Percentiles rank a stretch among this genome's conserved stretches.
Evolutionary conservation across 2,113 vertebrate species (phyloP).

Genomic region (Pan paniscus): DNA sequence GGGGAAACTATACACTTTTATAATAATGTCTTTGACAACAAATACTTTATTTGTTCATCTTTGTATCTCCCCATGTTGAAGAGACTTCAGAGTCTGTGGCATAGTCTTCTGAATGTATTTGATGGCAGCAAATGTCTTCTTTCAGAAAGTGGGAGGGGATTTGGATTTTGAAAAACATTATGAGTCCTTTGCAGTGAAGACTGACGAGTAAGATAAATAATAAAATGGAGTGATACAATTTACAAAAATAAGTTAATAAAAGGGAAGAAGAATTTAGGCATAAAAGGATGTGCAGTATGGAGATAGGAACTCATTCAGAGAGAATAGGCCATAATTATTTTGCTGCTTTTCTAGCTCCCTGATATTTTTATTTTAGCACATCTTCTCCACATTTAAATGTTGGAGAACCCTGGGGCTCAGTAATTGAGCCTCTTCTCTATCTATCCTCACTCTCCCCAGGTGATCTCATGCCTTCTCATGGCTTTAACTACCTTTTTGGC

Average conservation of each 20-base stretch:
- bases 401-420: not conserved
- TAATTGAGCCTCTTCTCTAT: not conserved
- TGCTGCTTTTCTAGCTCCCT: not conserved
- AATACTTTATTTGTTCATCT: not conserved
- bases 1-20: not conserved
- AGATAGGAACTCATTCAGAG: not conserved
- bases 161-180: conserved; percentile 28
- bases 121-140: not conserved
- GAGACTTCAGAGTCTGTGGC: not conserved
- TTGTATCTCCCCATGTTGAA: not conserved
- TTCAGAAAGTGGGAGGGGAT: not conserved
- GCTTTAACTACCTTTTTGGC: not conserved
- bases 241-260: conserved; percentile 19
- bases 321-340: not conserved
- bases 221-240: not conserved
- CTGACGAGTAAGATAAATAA: not conserved
- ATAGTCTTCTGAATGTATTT: not conserved
- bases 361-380: not conserved
- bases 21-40: not conserved
- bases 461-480: not conserved
- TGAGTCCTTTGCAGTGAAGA: not conserved
- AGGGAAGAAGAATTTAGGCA: not conserved
- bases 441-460: not conserved
- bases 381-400: not conserved
- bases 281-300: not conserved